Conservation (phyloP, 2,888 invertebrate genomes). For the Galeruca laticollis region DNA sequence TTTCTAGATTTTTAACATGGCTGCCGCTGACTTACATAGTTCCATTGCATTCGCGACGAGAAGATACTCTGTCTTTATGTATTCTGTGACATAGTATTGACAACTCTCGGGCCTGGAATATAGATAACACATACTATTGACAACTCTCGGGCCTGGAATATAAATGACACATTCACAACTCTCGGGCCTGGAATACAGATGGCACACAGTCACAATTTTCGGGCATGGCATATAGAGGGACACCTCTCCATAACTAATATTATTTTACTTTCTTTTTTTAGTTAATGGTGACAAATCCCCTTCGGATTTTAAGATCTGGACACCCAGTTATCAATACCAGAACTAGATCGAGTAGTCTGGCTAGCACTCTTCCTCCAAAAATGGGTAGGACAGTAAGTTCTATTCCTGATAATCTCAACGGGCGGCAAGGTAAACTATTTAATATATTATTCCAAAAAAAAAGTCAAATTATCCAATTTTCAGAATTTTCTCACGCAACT, state of each 20-base stretch:
- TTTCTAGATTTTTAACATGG: too few relatives aligned
- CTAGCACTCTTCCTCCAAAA: constrained; percentile 56
- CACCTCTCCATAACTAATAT: too few relatives aligned
- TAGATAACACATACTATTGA: background rate
- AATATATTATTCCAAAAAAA: constrained; percentile 8
- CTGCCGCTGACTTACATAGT: too few relatives aligned
- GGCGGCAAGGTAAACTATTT: constrained; percentile 46
- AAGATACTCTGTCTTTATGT: too few relatives aligned
- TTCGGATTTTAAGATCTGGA: constrained; percentile 75
- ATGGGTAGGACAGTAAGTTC: constrained; percentile 53
- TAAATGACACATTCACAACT: background rate
- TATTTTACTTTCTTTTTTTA: constrained; percentile 40
- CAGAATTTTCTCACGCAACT: constrained; percentile 48
- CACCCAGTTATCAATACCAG: constrained; percentile 69
- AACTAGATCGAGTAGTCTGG: constrained; percentile 58
- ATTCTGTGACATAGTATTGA: too few relatives aligned
- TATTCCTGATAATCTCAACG: constrained; percentile 56
- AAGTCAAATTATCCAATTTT: constrained; percentile 12
- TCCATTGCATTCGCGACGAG: too few relatives aligned
- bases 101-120: background rate
- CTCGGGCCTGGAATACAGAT: background rate
- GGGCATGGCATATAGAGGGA: too few relatives aligned
- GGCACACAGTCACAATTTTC: too few relatives aligned
- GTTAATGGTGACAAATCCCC: constrained; percentile 70
- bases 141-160: background rate